Base-by-base conservation (phyloP, 1,140 invertebrate genomes). In the Leptopilina boulardi region DNA sequence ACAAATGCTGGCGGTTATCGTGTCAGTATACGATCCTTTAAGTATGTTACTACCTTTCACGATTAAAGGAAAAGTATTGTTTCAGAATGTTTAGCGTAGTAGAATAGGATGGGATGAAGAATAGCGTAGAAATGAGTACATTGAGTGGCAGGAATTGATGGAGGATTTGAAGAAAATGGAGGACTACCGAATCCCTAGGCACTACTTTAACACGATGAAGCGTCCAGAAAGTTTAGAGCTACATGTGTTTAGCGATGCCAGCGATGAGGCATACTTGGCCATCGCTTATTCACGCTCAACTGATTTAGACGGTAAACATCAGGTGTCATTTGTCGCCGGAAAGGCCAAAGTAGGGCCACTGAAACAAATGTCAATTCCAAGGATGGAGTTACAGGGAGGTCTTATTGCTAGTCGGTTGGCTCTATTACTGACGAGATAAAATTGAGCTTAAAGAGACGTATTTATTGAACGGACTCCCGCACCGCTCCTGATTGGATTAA, bases 401-500 rank as follows among this genome's bases (percentile, higher is more conserved):
- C 8, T 72, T 18, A 19, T 74, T 6, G 51, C 44, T 15, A 47
- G 44, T 15, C 44, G 44, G 3, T n/a, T 47, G 11, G 44, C 11
- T 2, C 44, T 15, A 47, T 47, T 15, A n/a, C 3, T 3, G 13
- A 47, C 13, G 44, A 47, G 15, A 13, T 13, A n/a, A 34, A n/a
- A n/a, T 15, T 47, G n/a, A 47, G 15, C 13, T 15, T 47, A 47
- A 47, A 4, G 4, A 47, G 15, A 47, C 11, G 44, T n/a, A n/a
- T 15, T 4, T 47, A 72, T 5, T 79, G 74, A 83, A 84, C 18
- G 13, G 89, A 34, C 30, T 34, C 30, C 30, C 30, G 30, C 30
- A 34, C 30, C 6, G 30, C 6, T 6, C 30, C 6, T 34, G 30
- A 2, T 34, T 34, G 30, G 30, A 34, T 34, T 34, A 34, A 34